Base-by-base conservation (phyloP, 1,140 invertebrate species). In the Eupeodes corollae region DNA sequence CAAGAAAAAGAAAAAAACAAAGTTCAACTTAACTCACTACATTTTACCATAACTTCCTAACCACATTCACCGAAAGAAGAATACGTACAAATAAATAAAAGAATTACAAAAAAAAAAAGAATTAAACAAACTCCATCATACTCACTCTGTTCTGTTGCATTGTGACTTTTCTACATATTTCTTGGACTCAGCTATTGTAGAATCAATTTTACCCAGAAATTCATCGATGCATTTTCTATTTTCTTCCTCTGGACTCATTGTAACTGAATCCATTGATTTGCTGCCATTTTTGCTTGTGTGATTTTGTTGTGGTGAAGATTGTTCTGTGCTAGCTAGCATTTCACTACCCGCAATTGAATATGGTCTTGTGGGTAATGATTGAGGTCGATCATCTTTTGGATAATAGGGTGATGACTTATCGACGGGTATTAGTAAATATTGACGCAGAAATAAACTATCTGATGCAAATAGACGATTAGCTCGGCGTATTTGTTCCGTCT, bases 401-500 rank as follows among this genome's bases (percentile, higher is more conserved):
- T 76, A 76, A 51, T 76, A 73, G 48, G 73, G 70, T 47, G 74
- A 78, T 55, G 78, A 77, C 56, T 75, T 74, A 51, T 78, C 74
- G 49, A 85, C 76, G 41, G 88, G 88, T 58, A 92, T 86, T 58
- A 89, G 69, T 50, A 92, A 72, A 69, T 79, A 79, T 66, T 88
- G 83, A 53, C 86, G 74, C 59, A 91, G 75, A 74, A 88, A 90
- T 61, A 93, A 77, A 75, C 88, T 91, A 67, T 94, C 89, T 35
- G 84, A 82, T 12, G 88, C 86, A 76, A 87, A 94, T 51, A 94
- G 71, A 56, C 85, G 80, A 67, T 93, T 94, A 32, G 80, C 82
- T 61, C 88, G 75, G 59, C 88, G 77, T 64, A 94, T 89, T 71
- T 91, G 86, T 72, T 92, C 89, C 64, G 87, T 92, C 88, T 92